Conservation (phyloP, 1,140 invertebrate species). For the Chironomus striatipennis region DNA sequence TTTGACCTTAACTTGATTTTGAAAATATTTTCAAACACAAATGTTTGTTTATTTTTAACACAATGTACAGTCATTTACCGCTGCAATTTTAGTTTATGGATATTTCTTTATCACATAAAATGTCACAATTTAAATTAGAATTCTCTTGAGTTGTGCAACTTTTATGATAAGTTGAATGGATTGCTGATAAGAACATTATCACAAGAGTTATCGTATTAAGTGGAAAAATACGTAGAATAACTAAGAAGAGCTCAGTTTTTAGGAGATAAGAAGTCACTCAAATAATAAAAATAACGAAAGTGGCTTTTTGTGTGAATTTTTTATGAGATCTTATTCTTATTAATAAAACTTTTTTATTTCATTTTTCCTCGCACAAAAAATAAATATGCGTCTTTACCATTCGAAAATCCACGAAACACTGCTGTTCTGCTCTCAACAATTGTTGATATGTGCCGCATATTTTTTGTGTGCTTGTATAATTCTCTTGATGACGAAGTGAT, state of each 20-base stretch:
- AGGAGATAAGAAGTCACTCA: background rate
- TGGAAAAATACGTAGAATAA: background rate
- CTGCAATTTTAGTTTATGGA: background rate
- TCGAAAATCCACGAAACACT: background rate
- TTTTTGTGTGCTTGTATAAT: too few relatives aligned
- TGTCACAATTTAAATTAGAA: too few relatives aligned
- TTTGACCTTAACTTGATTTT: background rate
- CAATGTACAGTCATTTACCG: background rate
- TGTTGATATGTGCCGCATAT: too few relatives aligned
- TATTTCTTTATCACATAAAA: background rate
- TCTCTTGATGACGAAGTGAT: too few relatives aligned
- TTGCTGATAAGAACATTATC: background rate
- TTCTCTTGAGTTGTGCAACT: too few relatives aligned
- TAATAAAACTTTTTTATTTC: background rate
- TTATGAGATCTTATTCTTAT: background rate
- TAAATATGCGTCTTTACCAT: background rate
- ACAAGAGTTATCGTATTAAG: background rate
- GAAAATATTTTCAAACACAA: background rate
- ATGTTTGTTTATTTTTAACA: background rate
- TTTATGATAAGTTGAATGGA: too few relatives aligned
- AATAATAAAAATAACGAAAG: background rate
- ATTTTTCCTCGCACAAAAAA: background rate
- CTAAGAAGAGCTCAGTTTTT: background rate
- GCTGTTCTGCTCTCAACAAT: background rate
- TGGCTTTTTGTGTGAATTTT: background rate